phyloP scores from a whole-genome alignment of 2,113 vertebrate species.

The Calypte anna region DNA sequence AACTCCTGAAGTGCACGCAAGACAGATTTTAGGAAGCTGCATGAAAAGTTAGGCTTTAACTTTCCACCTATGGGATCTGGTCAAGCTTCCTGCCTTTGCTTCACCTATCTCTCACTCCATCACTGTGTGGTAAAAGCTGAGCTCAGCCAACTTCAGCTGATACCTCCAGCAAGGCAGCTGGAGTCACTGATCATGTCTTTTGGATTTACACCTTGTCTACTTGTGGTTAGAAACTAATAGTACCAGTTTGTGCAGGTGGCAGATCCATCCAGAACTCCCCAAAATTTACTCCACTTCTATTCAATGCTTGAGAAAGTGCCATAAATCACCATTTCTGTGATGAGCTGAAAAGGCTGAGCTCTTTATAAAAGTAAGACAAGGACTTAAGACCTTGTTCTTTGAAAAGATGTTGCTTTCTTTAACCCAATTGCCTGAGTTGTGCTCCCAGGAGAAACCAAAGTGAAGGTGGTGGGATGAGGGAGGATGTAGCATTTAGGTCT shows the following conservation, averaged over 20 bases:
- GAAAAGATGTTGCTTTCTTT: not conserved
- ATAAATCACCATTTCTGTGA: not conserved
- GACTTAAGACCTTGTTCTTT: not conserved
- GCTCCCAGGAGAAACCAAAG: not conserved
- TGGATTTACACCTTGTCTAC: not conserved
- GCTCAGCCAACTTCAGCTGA: not conserved
- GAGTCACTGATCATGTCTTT: fast-evolving
- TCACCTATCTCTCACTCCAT: not conserved
- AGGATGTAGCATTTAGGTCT: not conserved
- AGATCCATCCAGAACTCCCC: not conserved
- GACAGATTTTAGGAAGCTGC: not conserved
- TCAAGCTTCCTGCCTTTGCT: not conserved
- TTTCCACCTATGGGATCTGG: not conserved
- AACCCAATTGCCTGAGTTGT: not conserved
- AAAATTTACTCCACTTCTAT: not conserved
- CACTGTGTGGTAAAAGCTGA: fast-evolving
- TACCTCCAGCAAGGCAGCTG: fast-evolving
- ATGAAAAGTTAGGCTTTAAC: not conserved
- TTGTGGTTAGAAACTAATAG: not conserved
- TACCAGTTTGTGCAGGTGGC: not conserved
- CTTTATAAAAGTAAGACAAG: not conserved
- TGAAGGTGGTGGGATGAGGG: not conserved
- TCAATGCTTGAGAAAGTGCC: not conserved
- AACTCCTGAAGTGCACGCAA: not conserved
- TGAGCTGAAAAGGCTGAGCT: not conserved